Evolutionary conservation across 2,888 invertebrate genomes (phyloP).

Genomic region (Hecatera dysodea): DNA sequence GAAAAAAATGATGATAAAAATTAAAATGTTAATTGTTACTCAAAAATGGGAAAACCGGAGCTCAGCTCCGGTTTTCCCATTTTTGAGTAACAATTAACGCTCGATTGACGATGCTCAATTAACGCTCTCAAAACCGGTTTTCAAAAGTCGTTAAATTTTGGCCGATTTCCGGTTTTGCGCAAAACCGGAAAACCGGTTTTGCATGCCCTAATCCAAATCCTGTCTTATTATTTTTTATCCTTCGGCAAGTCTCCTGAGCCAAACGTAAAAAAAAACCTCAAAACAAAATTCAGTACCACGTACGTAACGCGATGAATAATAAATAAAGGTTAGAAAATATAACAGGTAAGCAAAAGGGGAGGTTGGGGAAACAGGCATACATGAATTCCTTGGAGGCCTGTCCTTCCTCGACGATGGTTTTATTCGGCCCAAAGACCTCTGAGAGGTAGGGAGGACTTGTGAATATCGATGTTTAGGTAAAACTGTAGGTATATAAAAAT

Average conservation of each 20-base stretch:
- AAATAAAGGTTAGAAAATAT: conserved; percentile 59
- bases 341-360: conserved; percentile 37
- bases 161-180: too few relatives aligned
- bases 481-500: background rate
- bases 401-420: conserved; percentile 41
- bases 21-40: too few relatives aligned
- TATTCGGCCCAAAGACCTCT: conserved; percentile 30
- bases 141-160: too few relatives aligned
- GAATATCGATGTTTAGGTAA: conserved; percentile 27
- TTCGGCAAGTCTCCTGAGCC: background rate
- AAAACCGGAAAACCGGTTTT: too few relatives aligned
- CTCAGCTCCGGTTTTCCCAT: too few relatives aligned
- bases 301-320: conserved; percentile 57
- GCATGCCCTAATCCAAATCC: too few relatives aligned
- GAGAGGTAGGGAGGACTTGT: conserved; percentile 5
- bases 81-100: too few relatives aligned
- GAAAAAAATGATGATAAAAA: too few relatives aligned
- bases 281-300: conserved; percentile 30
- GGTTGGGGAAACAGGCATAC: background rate
- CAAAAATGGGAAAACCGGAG: too few relatives aligned
- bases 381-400: conserved; percentile 52
- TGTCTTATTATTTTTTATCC: conserved; percentile 30
- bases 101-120: too few relatives aligned
- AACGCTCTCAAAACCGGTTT: too few relatives aligned
- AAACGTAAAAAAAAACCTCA: conserved; percentile 9